Evolutionary conservation across 2,888 invertebrate species (phyloP).

Genomic region (Ceraclea dissimilis): DNA sequence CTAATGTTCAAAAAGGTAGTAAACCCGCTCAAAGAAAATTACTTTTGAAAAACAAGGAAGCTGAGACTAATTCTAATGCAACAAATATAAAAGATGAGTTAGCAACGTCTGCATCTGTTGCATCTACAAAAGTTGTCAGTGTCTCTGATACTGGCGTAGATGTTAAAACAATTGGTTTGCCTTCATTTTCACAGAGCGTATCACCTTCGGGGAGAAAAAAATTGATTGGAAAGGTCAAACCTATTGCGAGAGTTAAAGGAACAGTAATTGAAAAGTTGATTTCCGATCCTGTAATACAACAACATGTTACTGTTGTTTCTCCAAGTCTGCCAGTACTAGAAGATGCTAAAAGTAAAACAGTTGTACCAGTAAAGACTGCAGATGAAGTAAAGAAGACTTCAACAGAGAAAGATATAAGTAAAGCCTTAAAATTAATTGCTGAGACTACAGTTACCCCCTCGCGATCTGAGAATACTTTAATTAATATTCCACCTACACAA

Average conservation of each 20-base stretch:
- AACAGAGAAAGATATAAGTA: constrained; percentile 15
- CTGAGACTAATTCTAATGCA: constrained; percentile 2
- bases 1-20: constrained; percentile 7
- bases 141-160: constrained; percentile 7
- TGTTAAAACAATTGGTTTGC: neutral
- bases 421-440: constrained; percentile 5
- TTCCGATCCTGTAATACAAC: neutral
- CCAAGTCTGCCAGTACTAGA: constrained; percentile 26
- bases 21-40: neutral
- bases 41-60: constrained; percentile 14
- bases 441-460: neutral
- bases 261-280: constrained; percentile 38
- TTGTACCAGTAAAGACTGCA: neutral
- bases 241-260: constrained; percentile 46
- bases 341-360: constrained; percentile 14
- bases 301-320: constrained; percentile 7
- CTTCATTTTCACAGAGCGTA: constrained; percentile 18
- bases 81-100: neutral
- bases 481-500: neutral
- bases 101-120: neutral
- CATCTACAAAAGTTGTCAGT: constrained; percentile 7
- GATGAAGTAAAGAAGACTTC: constrained; percentile 14
- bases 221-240: constrained; percentile 39
- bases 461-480: neutral
- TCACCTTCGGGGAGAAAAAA: constrained; percentile 22